A percentile compares a stretch with the other conserved stretches of the same genome.
phyloP scores from a whole-genome alignment of 2,888 invertebrate species.

The Macrophya alboannulata region DNA sequence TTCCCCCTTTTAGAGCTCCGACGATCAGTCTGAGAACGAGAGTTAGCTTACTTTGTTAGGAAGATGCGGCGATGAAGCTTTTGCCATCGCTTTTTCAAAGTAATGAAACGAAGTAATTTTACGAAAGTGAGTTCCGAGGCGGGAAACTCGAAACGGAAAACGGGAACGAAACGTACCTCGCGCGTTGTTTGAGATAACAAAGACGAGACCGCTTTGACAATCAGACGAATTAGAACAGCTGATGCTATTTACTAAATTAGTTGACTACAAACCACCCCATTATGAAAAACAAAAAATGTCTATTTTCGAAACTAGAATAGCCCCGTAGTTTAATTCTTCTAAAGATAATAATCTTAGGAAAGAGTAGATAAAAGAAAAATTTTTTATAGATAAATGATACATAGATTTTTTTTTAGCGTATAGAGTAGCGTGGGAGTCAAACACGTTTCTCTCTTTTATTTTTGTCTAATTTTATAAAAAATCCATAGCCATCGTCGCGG shows the following conservation, averaged over 20 bases:
- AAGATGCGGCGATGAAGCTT: background rate
- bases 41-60: background rate
- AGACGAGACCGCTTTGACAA: conserved; percentile 1
- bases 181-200: conserved; percentile 2
- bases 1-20: background rate
- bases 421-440: background rate
- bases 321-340: background rate
- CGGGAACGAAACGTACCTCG: background rate
- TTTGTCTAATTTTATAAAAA: background rate
- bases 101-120: background rate
- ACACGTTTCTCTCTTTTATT: background rate
- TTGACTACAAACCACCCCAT: background rate
- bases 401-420: background rate
- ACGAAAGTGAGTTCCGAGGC: background rate
- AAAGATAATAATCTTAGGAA: background rate
- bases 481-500: background rate
- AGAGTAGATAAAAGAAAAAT: background rate
- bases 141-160: no score
- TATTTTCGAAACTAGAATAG: background rate
- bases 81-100: background rate
- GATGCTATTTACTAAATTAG: conserved; percentile 2
- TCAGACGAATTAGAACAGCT: conserved; percentile 3
- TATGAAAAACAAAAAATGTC: background rate
- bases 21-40: background rate
- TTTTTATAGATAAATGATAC: background rate